Evolutionary conservation across 2,888 invertebrate genomes (phyloP).

Genomic region (Caradrina clavipalpis): DNA sequence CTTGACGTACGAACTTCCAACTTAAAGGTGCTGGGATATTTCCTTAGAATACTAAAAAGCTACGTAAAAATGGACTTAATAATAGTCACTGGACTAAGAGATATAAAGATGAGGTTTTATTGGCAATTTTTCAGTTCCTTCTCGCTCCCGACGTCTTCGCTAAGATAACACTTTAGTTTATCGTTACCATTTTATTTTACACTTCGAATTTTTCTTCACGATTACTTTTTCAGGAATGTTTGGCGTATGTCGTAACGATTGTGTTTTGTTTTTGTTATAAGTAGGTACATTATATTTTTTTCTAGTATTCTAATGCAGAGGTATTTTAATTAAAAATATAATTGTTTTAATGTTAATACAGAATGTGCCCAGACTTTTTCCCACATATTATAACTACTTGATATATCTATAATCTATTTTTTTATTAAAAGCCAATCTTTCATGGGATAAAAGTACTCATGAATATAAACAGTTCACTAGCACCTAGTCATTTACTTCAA

Average conservation of each 20-base stretch:
- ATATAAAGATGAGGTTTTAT: constrained; percentile 27
- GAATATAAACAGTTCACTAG: background rate
- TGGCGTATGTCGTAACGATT: background rate
- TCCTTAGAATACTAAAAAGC: constrained; percentile 12
- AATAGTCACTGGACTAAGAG: constrained; percentile 20
- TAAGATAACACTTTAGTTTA: constrained; percentile 37
- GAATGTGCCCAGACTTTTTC: background rate
- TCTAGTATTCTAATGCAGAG: background rate
- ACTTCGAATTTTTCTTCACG: constrained; percentile 9
- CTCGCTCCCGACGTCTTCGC: constrained; percentile 11
- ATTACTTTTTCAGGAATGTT: constrained; percentile 13
- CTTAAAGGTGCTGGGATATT: background rate
- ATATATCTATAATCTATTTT: too few species aligned
- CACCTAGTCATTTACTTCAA: background rate
- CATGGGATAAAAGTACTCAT: background rate
- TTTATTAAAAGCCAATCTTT: background rate
- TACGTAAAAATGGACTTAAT: constrained; percentile 6
- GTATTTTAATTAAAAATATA: background rate
- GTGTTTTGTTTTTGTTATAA: constrained; percentile 1
- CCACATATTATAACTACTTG: too few species aligned
- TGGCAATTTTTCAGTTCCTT: constrained; percentile 41
- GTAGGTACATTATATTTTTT: background rate
- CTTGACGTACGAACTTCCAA: constrained; percentile 12
- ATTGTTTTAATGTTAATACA: constrained; percentile 7
- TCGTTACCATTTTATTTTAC: constrained; percentile 27